Conservation (phyloP, 2,797 vertebrate genomes). For the Hapalemur alaotrensis region DNA sequence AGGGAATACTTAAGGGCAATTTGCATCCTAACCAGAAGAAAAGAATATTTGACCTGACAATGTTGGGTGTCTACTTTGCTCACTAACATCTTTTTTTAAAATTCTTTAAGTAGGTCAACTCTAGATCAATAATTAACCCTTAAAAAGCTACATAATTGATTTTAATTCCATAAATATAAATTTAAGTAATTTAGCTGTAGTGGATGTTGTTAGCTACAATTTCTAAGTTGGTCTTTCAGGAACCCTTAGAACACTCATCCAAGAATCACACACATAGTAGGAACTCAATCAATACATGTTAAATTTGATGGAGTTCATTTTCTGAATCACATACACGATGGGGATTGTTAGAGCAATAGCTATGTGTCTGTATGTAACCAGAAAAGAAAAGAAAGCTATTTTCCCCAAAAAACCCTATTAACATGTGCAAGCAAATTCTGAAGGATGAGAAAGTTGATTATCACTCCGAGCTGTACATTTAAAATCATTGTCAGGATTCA, state of each 20-base stretch:
- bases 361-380: not conserved
- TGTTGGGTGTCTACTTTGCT: not conserved
- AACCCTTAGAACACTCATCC: not conserved
- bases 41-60: not conserved
- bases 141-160: not conserved
- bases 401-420: not conserved
- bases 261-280: not conserved
- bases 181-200: not conserved
- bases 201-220: not conserved
- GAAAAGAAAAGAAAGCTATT: not conserved
- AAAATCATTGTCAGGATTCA: not conserved
- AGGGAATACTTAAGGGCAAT: not conserved
- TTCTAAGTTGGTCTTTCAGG: not conserved
- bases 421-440: not conserved
- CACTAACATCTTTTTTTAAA: not conserved
- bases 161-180: slow-evolving; percentile 7
- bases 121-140: not conserved
- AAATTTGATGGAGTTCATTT: slow-evolving; percentile 29
- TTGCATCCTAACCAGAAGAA: not conserved
- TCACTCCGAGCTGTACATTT: not conserved
- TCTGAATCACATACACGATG: not conserved
- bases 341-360: not conserved
- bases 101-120: not conserved
- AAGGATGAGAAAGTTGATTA: not conserved
- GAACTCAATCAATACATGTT: not conserved